Percentiles rank a stretch among this genome's conserved stretches.
phyloP scores from a whole-genome alignment of 2,797 vertebrate genomes.

The Atherinosoma microstoma region DNA sequence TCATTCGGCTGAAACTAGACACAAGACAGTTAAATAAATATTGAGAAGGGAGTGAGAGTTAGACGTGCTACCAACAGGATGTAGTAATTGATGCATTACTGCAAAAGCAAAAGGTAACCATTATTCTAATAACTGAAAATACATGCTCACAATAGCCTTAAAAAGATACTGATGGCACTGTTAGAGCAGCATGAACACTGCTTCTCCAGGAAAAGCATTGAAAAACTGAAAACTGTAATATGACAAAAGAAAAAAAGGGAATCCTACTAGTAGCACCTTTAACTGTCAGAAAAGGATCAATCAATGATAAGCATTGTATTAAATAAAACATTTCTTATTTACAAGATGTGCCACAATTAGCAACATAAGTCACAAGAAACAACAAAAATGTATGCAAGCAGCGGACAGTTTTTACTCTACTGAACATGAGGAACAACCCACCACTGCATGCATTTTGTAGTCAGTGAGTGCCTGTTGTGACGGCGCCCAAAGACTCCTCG shows the following conservation, averaged over 20 bases:
- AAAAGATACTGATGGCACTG: background rate
- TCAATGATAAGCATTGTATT: slow-evolving; percentile 32
- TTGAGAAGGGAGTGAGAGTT: slow-evolving; percentile 23
- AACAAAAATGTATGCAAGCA: slow-evolving; percentile 47
- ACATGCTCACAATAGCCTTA: background rate
- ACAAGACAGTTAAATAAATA: slow-evolving; percentile 43
- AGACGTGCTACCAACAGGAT: slow-evolving; percentile 58
- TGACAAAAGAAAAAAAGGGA: slow-evolving; percentile 8
- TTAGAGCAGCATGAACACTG: slow-evolving; percentile 2
- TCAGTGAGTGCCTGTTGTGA: slow-evolving; percentile 34
- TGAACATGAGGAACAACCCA: slow-evolving; percentile 49
- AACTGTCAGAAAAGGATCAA: slow-evolving; percentile 23
- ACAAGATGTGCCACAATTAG: slow-evolving; percentile 60
- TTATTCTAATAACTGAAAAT: slow-evolving; percentile 4
- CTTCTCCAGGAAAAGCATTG: slow-evolving; percentile 1
- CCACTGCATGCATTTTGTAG: slow-evolving; percentile 59
- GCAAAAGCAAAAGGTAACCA: slow-evolving; percentile 1
- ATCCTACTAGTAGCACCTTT: slow-evolving; percentile 62
- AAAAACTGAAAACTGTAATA: slow-evolving; percentile 11
- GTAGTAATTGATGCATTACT: slow-evolving; percentile 15
- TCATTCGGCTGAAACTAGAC: slow-evolving; percentile 16
- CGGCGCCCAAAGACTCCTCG: slow-evolving; percentile 27
- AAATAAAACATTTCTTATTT: slow-evolving; percentile 44
- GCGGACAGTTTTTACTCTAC: slow-evolving; percentile 42
- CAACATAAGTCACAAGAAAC: slow-evolving; percentile 43